A percentile compares a stretch with the other conserved stretches of the same genome.
phyloP scores from a whole-genome alignment of 1,140 invertebrate genomes.

The Archivesica marissinica region DNA sequence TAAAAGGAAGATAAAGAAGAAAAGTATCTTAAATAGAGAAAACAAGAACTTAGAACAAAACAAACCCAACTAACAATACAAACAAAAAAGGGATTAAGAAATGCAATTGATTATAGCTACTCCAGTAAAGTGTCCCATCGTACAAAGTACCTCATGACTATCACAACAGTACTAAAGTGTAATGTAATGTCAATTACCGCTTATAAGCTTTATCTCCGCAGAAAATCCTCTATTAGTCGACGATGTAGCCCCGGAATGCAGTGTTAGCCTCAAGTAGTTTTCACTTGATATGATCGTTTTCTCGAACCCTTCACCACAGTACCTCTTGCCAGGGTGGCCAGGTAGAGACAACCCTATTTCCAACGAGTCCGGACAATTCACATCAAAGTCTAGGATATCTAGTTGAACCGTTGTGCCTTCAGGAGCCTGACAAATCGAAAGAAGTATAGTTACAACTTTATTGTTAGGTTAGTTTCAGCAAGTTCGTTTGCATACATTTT shows the following conservation, averaged over 20 bases:
- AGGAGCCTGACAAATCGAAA: slow-evolving; percentile 6
- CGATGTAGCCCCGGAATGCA: not conserved
- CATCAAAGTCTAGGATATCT: slow-evolving; percentile 22
- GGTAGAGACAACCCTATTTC: slow-evolving; percentile 19
- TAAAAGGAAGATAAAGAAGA: too few relatives aligned
- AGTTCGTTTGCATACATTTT: too few relatives aligned
- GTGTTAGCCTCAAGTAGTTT: slow-evolving; percentile 6
- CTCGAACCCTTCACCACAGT: slow-evolving; percentile 20
- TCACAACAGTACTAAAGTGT: too few relatives aligned
- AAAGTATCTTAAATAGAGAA: too few relatives aligned
- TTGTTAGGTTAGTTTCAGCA: too few relatives aligned
- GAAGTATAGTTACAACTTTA: not conserved
- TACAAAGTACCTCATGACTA: too few relatives aligned
- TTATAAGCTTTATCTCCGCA: not conserved
- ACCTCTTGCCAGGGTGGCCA: not conserved
- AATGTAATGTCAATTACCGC: too few relatives aligned
- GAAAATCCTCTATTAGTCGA: not conserved
- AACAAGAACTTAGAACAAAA: too few relatives aligned
- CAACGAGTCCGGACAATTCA: not conserved
- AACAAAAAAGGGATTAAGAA: too few relatives aligned
- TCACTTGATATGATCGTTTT: slow-evolving; percentile 31
- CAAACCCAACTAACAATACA: too few relatives aligned
- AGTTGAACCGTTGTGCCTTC: slow-evolving; percentile 7
- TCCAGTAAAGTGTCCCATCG: too few relatives aligned
- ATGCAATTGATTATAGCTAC: too few relatives aligned